Conservation (phyloP, 1,140 invertebrate species). For the Hirudo medicinalis region DNA sequence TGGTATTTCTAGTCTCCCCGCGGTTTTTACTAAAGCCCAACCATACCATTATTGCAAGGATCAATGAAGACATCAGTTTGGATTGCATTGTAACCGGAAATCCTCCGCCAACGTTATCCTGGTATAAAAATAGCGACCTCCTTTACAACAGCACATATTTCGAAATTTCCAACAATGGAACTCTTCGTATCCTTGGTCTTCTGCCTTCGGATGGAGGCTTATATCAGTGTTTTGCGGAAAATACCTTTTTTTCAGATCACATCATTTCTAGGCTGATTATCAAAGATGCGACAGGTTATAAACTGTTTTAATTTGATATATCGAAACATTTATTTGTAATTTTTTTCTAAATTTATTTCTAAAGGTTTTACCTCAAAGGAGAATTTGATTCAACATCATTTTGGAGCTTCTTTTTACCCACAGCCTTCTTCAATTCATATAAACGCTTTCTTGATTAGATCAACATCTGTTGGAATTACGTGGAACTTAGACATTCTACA, state of each 20-base stretch:
- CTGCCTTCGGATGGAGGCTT: conserved; percentile 73
- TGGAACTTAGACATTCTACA: no score
- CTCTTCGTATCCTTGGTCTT: conserved; percentile 80
- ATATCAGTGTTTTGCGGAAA: conserved; percentile 84
- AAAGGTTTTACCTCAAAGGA: neutral
- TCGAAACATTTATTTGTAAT: neutral
- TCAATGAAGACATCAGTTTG: conserved; percentile 73
- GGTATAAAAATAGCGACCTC: conserved; percentile 83
- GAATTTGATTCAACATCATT: neutral
- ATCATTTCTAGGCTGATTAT: conserved; percentile 62
- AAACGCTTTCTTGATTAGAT: no score
- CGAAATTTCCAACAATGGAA: conserved; percentile 51
- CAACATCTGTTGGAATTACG: no score
- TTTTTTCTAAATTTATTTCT: neutral
- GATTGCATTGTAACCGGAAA: conserved; percentile 70
- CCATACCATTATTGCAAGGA: conserved; percentile 54
- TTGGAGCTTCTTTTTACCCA: neutral
- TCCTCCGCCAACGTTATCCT: conserved; percentile 65
- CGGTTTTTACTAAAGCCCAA: no score
- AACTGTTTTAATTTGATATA: neutral
- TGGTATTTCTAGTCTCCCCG: no score
- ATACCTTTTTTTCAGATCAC: conserved; percentile 70
- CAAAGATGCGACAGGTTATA: conserved; percentile 55
- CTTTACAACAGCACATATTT: conserved; percentile 79
- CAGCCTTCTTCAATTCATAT: no score